These are phyloP conservation scores for Strigamia crassipes DNA, from an alignment of 2,888 invertebrate genomes.

Conservation along the genomic window DNA sequence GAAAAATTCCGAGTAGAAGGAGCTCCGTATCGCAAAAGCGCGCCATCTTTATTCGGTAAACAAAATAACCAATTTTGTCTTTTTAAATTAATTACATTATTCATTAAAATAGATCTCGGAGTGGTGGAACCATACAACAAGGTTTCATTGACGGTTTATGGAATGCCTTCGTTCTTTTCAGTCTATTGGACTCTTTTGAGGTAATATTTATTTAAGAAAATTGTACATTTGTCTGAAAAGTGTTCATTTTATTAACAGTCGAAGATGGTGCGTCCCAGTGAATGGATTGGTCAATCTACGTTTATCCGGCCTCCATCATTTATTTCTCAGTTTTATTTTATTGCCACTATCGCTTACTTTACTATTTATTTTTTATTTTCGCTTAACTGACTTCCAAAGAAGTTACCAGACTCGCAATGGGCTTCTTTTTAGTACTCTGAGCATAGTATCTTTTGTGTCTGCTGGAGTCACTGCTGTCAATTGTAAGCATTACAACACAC, in stretches of 20 bases:
- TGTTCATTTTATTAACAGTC: slow-evolving; percentile 61
- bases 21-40: slow-evolving; percentile 71
- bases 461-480: slow-evolving; percentile 71
- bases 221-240: too few relatives aligned
- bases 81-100: background rate
- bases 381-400: slow-evolving; percentile 63
- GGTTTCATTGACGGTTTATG: slow-evolving; percentile 74
- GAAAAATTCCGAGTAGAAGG: slow-evolving; percentile 90
- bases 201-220: slow-evolving; percentile 51
- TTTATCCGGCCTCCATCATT: slow-evolving; percentile 73
- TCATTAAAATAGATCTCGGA: slow-evolving; percentile 13
- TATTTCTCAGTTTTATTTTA: slow-evolving; percentile 74
- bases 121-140: slow-evolving; percentile 62
- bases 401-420: slow-evolving; percentile 73
- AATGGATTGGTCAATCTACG: slow-evolving; percentile 65
- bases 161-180: slow-evolving; percentile 71
- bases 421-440: slow-evolving; percentile 71
- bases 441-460: slow-evolving; percentile 71
- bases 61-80: background rate
- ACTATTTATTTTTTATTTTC: slow-evolving; percentile 77
- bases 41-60: slow-evolving; percentile 55
- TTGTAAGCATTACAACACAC: slow-evolving; percentile 71
- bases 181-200: slow-evolving; percentile 69
- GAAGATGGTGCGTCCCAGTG: slow-evolving; percentile 76
- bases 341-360: slow-evolving; percentile 71